These are phyloP conservation scores for Rhynchomys soricoides DNA, from an alignment of 2,113 vertebrate species.

Conservation along the genomic window DNA sequence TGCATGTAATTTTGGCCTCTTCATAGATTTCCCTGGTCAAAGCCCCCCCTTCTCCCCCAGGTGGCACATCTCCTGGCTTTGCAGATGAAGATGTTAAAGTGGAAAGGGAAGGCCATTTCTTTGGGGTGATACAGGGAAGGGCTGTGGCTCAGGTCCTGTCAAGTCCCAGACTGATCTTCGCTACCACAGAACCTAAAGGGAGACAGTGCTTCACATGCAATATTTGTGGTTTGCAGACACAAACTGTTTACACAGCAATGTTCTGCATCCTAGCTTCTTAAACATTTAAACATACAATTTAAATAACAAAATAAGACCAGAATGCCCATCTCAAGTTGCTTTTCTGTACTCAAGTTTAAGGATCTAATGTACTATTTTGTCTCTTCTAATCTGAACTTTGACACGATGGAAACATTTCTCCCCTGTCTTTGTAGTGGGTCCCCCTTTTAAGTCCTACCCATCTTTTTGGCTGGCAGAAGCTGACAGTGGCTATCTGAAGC, in stretches of 20 bases:
- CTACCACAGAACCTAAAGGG: background rate
- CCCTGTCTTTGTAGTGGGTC: background rate
- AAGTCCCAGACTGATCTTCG: background rate
- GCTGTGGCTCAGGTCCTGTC: background rate
- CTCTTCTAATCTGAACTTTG: background rate
- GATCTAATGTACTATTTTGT: background rate
- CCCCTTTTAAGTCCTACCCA: background rate
- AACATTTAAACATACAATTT: background rate
- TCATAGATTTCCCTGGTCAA: background rate
- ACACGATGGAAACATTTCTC: background rate
- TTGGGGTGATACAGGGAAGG: background rate
- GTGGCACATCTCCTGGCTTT: background rate
- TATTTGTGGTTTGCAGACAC: background rate
- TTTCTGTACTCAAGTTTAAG: background rate
- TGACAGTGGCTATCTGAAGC: background rate
- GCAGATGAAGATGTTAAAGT: background rate
- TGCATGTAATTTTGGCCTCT: background rate
- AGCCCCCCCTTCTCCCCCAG: no score
- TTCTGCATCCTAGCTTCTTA: background rate
- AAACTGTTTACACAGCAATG: background rate
- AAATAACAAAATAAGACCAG: background rate
- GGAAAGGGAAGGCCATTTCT: background rate
- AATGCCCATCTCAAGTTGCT: background rate
- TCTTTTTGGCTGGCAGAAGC: background rate
- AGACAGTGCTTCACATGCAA: background rate